phyloP scores from a whole-genome alignment of 2,888 invertebrate species.

The Drosophila mettleri region DNA sequence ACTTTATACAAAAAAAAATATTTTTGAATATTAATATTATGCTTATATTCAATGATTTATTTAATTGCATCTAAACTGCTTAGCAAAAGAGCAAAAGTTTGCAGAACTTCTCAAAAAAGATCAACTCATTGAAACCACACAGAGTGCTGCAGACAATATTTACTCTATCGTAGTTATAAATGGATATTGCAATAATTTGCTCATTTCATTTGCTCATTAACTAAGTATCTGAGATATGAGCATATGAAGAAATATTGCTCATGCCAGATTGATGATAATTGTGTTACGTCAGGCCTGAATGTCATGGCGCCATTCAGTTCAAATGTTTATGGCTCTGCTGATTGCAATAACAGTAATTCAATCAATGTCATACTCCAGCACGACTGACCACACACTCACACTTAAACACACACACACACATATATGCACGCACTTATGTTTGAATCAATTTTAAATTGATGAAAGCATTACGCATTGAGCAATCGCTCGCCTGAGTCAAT shows the following conservation, averaged over 20 bases:
- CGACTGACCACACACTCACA: slow-evolving; percentile 3
- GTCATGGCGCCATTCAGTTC: slow-evolving; percentile 18
- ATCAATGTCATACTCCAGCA: slow-evolving; percentile 30
- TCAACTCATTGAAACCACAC: no score
- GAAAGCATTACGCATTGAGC: slow-evolving; percentile 32
- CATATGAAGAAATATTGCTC: background rate
- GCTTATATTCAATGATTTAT: no score
- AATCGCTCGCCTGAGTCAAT: slow-evolving; percentile 21
- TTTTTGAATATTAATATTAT: no score
- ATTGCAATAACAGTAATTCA: slow-evolving; percentile 51
- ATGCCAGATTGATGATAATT: slow-evolving; percentile 3
- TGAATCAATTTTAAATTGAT: slow-evolving; percentile 47
- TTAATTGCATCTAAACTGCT: no score
- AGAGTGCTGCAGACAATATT: no score
- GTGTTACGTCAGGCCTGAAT: slow-evolving; percentile 2
- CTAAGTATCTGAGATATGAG: background rate
- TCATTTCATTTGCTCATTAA: background rate
- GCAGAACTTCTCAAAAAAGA: no score
- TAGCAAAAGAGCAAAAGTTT: no score
- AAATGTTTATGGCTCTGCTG: slow-evolving; percentile 41
- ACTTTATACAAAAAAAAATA: no score
- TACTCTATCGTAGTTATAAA: no score
- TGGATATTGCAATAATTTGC: no score
- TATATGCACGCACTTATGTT: slow-evolving; percentile 13
- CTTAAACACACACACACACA: no score